Percentiles rank a stretch among this genome's conserved stretches.
Evolutionary conservation across 2,113 vertebrate species (phyloP).

Genomic region (Meleagris gallopavo): DNA sequence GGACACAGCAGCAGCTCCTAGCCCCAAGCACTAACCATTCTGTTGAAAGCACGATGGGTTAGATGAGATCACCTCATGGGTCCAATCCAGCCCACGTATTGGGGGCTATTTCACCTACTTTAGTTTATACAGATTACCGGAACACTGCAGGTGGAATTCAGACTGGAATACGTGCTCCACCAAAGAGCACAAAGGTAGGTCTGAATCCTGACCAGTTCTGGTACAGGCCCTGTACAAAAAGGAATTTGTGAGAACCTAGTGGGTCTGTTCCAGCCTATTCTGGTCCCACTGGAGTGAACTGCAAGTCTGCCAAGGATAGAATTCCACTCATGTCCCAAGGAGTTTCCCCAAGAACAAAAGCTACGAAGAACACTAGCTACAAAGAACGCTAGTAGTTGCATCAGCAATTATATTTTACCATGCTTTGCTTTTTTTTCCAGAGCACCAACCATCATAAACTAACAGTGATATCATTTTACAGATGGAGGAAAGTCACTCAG

Average conservation of each 20-base stretch:
- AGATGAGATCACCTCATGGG: neutral
- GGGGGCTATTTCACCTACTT: neutral
- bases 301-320: neutral
- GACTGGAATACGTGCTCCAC: neutral
- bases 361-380: neutral
- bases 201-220: neutral
- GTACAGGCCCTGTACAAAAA: neutral
- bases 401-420: neutral
- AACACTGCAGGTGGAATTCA: neutral
- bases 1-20: neutral
- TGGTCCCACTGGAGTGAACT: neutral
- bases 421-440: neutral
- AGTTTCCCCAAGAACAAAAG: neutral
- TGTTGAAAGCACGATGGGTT: neutral
- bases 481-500: neutral
- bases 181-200: neutral
- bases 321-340: neutral
- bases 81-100: neutral
- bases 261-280: neutral
- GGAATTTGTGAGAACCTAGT: neutral
- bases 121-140: neutral
- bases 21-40: neutral
- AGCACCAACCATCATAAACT: neutral
- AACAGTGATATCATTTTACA: neutral
- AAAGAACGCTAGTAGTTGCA: neutral